Evolutionary conservation across 1,140 invertebrate species (phyloP).

Genomic region (Conus ventricosus): DNA sequence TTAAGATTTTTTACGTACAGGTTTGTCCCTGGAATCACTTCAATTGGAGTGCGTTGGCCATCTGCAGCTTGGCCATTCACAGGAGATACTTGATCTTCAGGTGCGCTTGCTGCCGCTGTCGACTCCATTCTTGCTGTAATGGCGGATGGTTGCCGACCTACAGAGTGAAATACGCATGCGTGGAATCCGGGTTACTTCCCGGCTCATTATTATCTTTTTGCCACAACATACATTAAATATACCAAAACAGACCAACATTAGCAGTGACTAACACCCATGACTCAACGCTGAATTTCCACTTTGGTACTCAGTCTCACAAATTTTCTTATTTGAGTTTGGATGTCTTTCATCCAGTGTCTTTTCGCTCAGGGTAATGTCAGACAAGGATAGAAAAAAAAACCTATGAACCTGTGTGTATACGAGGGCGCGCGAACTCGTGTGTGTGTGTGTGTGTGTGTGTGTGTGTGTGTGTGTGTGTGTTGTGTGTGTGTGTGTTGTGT

Average conservation of each 20-base stretch:
- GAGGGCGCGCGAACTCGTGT: too few relatives aligned
- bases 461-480: too few relatives aligned
- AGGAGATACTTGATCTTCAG: conserved; percentile 18
- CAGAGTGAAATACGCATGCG: neutral
- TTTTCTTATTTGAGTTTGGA: too few relatives aligned
- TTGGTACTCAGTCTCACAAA: too few relatives aligned
- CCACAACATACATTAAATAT: neutral
- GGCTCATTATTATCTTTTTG: neutral
- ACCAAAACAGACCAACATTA: neutral
- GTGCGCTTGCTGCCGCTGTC: conserved; percentile 5
- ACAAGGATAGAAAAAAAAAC: too few relatives aligned
- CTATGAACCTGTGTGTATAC: too few relatives aligned
- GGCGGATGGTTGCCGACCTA: conserved; percentile 24
- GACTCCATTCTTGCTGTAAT: conserved; percentile 14
- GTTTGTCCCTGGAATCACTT: conserved; percentile 85
- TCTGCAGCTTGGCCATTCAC: conserved; percentile 20
- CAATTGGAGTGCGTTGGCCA: conserved; percentile 25
- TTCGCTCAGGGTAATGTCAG: too few relatives aligned
- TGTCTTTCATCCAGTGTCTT: too few relatives aligned
- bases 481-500: too few relatives aligned
- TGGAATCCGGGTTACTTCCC: conserved; percentile 17
- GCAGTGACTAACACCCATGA: too few relatives aligned
- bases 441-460: too few relatives aligned
- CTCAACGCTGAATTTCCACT: too few relatives aligned
- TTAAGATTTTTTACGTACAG: conserved; percentile 98